Evolutionary conservation across 2,797 vertebrate genomes (phyloP).

Genomic region (Brachyalestes nurse): DNA sequence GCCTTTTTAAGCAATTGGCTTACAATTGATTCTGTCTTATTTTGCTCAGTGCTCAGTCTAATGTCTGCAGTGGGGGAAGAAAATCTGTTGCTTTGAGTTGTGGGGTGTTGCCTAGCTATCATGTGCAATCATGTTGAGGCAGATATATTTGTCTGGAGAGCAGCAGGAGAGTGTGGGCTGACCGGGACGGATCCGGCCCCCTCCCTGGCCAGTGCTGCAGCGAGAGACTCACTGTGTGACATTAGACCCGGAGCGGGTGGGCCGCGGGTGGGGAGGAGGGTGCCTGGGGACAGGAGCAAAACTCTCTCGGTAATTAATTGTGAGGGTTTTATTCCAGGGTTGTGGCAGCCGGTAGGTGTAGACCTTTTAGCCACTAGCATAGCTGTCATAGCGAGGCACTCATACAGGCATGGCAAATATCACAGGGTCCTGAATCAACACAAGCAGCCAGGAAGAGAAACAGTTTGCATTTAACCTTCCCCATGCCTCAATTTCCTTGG

Average conservation of each 20-base stretch:
- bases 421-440: slow-evolving; percentile 64
- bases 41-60: slow-evolving; percentile 13
- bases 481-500: slow-evolving; percentile 35
- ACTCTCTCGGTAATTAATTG: slow-evolving; percentile 59
- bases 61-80: neutral
- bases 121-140: slow-evolving; percentile 47
- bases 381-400: slow-evolving; percentile 58
- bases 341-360: slow-evolving; percentile 53
- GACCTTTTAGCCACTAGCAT: slow-evolving; percentile 61
- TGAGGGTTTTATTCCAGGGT: slow-evolving; percentile 61
- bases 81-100: slow-evolving; percentile 30
- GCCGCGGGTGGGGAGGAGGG: slow-evolving; percentile 11
- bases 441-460: slow-evolving; percentile 58
- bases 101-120: slow-evolving; percentile 37
- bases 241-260: slow-evolving; percentile 52
- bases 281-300: slow-evolving; percentile 36
- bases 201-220: slow-evolving; percentile 18
- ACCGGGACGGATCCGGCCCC: slow-evolving; percentile 41
- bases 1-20: slow-evolving; percentile 2
- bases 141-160: slow-evolving; percentile 58
- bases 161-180: slow-evolving; percentile 56
- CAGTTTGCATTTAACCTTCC: slow-evolving; percentile 63
- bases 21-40: slow-evolving; percentile 4
- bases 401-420: slow-evolving; percentile 61
- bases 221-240: slow-evolving; percentile 54